Evolutionary conservation across 2,797 vertebrate species (phyloP).

Genomic region (Danio albolineatus): DNA sequence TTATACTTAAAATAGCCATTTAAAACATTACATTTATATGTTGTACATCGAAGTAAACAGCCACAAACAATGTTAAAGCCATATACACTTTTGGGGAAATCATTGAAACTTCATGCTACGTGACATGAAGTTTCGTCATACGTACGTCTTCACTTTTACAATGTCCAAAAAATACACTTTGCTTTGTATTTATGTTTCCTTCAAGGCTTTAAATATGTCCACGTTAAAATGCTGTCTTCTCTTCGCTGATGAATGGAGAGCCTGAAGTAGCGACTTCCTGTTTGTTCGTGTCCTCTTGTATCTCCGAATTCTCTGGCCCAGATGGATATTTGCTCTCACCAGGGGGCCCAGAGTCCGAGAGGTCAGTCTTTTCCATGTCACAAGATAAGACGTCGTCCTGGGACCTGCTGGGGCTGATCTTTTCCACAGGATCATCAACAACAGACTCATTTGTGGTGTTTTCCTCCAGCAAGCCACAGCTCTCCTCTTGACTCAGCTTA

Average conservation of each 20-base stretch:
- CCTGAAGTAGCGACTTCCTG: conserved; percentile 73
- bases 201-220: conserved; percentile 30
- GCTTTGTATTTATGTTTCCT: conserved; percentile 14
- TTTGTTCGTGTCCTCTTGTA: conserved; percentile 63
- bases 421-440: conserved; percentile 28
- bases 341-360: conserved; percentile 51
- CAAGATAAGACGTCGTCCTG: conserved; percentile 24
- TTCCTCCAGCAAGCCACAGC: conserved; percentile 36
- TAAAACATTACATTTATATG: conserved; percentile 10
- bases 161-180: conserved; percentile 9
- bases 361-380: conserved; percentile 54
- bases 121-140: too few relatives aligned
- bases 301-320: conserved; percentile 52
- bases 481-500: conserved; percentile 28
- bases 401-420: conserved; percentile 32
- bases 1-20: neutral
- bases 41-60: neutral
- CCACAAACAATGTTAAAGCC: conserved; percentile 3
- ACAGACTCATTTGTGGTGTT: conserved; percentile 55
- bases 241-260: conserved; percentile 75
- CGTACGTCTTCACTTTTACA: neutral
- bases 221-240: conserved; percentile 79
- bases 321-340: conserved; percentile 57
- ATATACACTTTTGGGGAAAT: neutral
- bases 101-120: neutral